phyloP scores from a whole-genome alignment of 2,797 vertebrate species.

The Girardinus metallicus region DNA sequence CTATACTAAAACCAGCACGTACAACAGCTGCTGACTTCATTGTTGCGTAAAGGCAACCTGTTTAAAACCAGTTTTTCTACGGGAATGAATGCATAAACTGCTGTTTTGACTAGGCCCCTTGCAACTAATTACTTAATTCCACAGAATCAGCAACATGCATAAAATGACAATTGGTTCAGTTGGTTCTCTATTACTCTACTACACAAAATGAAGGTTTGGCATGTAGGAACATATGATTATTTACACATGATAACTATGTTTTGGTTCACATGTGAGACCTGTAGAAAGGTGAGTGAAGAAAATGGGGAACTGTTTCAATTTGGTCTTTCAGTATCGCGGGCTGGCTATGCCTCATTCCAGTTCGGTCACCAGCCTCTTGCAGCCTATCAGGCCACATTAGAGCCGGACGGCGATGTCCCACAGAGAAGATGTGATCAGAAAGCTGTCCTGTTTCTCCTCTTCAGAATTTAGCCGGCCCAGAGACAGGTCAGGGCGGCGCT shows the following conservation, averaged over 20 bases:
- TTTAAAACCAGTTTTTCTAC: not conserved
- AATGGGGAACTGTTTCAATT: not conserved
- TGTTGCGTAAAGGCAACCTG: not conserved
- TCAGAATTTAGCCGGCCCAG: slow-evolving; percentile 1
- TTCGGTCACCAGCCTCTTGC: slow-evolving; percentile 30
- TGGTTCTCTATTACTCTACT: not conserved
- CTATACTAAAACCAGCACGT: not conserved
- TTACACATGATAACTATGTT: not conserved
- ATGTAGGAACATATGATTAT: not conserved
- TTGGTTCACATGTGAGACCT: not conserved
- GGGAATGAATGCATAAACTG: not conserved
- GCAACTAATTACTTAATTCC: not conserved
- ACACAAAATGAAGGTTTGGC: not conserved
- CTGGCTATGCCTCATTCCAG: not conserved
- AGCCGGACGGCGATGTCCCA: slow-evolving; percentile 34
- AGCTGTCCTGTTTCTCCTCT: slow-evolving; percentile 33
- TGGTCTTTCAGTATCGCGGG: not conserved
- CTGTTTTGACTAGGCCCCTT: not conserved
- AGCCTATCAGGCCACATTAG: slow-evolving; percentile 34
- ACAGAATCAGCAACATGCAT: not conserved
- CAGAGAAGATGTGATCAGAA: slow-evolving; percentile 46
- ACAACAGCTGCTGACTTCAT: not conserved
- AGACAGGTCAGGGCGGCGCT: slow-evolving; percentile 1
- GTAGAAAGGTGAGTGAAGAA: not conserved
- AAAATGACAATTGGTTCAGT: not conserved